These are phyloP conservation scores for Eutolmus rufibarbis DNA, from an alignment of 2,888 invertebrate genomes.

Conservation along the genomic window DNA sequence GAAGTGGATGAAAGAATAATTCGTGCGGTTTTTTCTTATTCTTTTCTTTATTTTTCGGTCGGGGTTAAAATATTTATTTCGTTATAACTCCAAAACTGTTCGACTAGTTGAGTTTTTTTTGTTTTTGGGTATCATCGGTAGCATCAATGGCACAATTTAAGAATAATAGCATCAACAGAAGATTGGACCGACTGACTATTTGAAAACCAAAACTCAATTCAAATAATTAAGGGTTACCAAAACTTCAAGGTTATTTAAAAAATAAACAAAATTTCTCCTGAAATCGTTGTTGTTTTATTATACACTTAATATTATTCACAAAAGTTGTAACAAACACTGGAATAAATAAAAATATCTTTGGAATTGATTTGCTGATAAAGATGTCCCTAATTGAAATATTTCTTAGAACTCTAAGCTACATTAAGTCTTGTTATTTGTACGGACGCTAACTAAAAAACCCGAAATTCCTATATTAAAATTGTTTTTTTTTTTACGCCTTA, in stretches of 20 bases:
- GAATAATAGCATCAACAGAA: neutral
- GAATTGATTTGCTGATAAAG: slow-evolving; percentile 20
- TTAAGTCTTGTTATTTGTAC: slow-evolving; percentile 34
- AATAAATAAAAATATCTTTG: slow-evolving; percentile 27
- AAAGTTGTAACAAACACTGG: slow-evolving; percentile 23
- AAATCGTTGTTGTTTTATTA: neutral
- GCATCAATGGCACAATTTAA: too few relatives aligned
- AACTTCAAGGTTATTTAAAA: neutral
- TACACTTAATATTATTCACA: slow-evolving; percentile 12
- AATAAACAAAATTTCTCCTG: neutral
- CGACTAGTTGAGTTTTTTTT: too few relatives aligned
- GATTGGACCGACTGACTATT: too few relatives aligned
- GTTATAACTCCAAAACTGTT: too few relatives aligned
- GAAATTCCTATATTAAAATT: neutral
- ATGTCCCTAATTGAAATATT: neutral
- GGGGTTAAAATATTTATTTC: too few relatives aligned
- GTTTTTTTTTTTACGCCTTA: neutral
- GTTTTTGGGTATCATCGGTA: too few relatives aligned
- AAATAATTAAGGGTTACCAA: neutral
- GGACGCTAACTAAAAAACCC: neutral
- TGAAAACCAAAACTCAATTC: neutral
- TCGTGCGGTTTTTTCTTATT: too few relatives aligned
- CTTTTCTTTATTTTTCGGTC: too few relatives aligned
- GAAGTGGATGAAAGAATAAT: too few relatives aligned
- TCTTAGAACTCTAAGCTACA: neutral